Base-by-base conservation (phyloP, 1,140 invertebrate species). In the Calycopis cecrops region DNA sequence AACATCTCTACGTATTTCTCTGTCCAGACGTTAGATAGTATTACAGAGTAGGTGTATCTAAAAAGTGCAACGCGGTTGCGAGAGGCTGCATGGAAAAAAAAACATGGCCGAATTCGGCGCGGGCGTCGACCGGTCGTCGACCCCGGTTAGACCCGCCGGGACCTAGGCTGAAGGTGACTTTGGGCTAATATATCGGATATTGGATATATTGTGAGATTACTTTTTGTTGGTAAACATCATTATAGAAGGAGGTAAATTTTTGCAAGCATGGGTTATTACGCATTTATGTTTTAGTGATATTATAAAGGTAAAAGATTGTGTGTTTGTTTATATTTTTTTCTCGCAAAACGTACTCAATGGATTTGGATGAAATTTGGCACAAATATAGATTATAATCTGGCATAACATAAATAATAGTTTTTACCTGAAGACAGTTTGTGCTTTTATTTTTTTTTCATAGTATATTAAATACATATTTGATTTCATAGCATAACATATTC, bases 1-100 rank as follows among this genome's bases (percentile, higher is more conserved):
- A 28, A 17, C 58, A 11, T 28, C 75, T 80, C 73, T 56, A 74
- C 35, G 6, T 17, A n/a, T 49, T 57, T 34, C 55, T 6, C 59
- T 79, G 72, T 73, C 17, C 73, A 33, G 69, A 75, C 67, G 83
- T 86, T 86, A 86, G 83, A 85, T 86, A 84, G 73, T 81, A 70
- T 66, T 80, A 86, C 69, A 73, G 67, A 83, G 79, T 84, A 86
- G 83, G 78, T 78, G 76, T 79, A 83, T 86, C 83, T 86, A 86
- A 86, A 86, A 86, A 86, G 73, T 79, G 83, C 81, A 86, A 80
- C 76, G 63, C 83, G 79, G 79, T 81, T 78, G 73, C 71, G 57
- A 60, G 71, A 73, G 71, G 67, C 69, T 71, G 71, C 62, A 66
- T 48, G 61, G n/a, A n/a, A 71, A 71, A 74, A 73, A 74, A 77